phyloP scores from a whole-genome alignment of 2,113 vertebrate species.

The Cebidichthys violaceus region DNA sequence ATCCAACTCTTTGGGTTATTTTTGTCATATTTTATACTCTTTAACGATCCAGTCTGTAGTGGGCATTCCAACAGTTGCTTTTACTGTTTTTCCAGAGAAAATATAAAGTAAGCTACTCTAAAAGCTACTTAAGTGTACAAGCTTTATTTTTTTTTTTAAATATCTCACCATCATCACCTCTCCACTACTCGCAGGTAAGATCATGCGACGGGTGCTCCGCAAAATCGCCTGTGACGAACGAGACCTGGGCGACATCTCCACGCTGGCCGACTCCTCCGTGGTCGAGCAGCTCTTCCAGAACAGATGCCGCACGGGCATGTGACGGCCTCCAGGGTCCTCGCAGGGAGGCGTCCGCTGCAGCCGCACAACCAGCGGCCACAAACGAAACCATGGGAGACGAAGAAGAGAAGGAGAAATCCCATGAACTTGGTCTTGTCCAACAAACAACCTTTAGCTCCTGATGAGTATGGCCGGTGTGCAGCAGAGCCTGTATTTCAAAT shows the following conservation, averaged over 20 bases:
- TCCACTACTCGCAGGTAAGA: constrained; percentile 87
- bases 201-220: constrained; percentile 92
- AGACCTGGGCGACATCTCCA: constrained; percentile 93
- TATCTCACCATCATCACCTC: background rate
- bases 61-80: background rate
- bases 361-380: background rate
- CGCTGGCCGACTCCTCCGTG: constrained; percentile 90
- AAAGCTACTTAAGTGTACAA: background rate
- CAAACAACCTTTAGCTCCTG: constrained; percentile 49
- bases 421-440: constrained; percentile 19
- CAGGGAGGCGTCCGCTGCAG: constrained; percentile 15
- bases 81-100: background rate
- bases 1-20: too few species aligned
- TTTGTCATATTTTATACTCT: too few species aligned
- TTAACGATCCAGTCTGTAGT: too few species aligned
- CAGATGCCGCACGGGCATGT: constrained; percentile 87
- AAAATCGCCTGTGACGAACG: constrained; percentile 94
- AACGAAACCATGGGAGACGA: constrained; percentile 5
- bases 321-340: constrained; percentile 27
- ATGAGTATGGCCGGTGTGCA: background rate
- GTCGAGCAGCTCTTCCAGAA: constrained; percentile 91
- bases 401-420: background rate
- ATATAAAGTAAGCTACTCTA: background rate
- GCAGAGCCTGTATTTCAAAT: constrained; percentile 7
- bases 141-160: too few species aligned